Base-by-base conservation (phyloP, 2,888 invertebrate species). In the Caenorhabditis virilis region DNA sequence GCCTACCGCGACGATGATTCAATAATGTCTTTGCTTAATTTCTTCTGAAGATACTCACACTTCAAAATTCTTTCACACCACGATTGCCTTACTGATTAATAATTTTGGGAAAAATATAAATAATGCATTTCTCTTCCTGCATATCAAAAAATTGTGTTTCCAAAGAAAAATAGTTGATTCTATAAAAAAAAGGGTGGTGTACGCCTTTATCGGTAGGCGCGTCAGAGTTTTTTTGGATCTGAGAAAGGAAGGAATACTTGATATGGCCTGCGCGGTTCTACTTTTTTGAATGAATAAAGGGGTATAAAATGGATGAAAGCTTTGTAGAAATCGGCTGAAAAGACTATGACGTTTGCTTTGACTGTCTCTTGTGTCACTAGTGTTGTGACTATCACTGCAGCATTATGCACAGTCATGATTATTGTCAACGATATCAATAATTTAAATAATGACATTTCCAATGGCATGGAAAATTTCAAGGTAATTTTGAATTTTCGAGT, bases 381-480 rank as follows among this genome's bases (percentile, higher is more conserved):
- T 55, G 49, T 67, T 20, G 41, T 62, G 18, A 64, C 63, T 22
- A 54, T 64, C 35, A 48, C 63, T 16, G 67, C 64, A 25, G 58
- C 64, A 2, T 50, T 72, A 18, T 61, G 63, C 38, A 63, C 69
- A 2, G 67, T 69, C 56, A 41, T 53, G 30, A 57, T 66, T 36
- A 74, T 74, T 49, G 58, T 74, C 36, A 57, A 61, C 53, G 72
- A 72, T 33, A 69, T 72, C 41, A 72, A 72, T 51, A 47, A 51
- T n/a, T 58, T 72, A 13, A 57, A 52, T 27, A 55, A 60, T 53
- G 72, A 69, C 42, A 67, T 72, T 41, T 56, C 64, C 33, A 38
- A 33, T 33, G 69, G 72, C 47, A 72, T 72, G 69, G 64, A 62
- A 20, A 47, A 53, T 30, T 72, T 72, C 66, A 63, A 64, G 55